phyloP scores from a whole-genome alignment of 2,797 vertebrate genomes.

The Urocyon cinereoargenteus region DNA sequence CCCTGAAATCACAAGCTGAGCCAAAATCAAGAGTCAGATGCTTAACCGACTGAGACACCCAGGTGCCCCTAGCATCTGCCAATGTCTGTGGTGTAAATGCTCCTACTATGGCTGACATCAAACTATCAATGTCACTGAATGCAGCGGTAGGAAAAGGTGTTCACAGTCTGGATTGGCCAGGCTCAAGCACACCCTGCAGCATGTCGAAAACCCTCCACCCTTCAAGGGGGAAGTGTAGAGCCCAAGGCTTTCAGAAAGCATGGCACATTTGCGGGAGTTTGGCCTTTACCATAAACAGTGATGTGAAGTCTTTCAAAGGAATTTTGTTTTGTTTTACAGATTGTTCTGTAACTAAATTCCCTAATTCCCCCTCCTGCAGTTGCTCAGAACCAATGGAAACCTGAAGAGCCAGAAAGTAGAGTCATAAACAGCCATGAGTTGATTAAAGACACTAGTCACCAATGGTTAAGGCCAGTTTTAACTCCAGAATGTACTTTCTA shows the following conservation, averaged over 20 bases:
- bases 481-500: background rate
- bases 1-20: background rate
- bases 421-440: background rate
- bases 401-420: background rate
- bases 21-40: background rate
- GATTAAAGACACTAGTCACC: background rate
- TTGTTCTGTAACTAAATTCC: background rate
- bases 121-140: background rate
- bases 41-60: background rate
- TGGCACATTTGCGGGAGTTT: too few relatives aligned
- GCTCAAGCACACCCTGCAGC: background rate
- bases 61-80: background rate
- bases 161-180: background rate
- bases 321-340: background rate
- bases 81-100: background rate
- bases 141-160: background rate
- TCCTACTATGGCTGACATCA: background rate
- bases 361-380: background rate
- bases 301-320: background rate
- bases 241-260: background rate
- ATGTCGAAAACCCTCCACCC: too few relatives aligned
- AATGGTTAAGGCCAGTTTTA: background rate
- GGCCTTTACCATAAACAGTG: background rate
- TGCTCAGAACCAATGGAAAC: background rate
- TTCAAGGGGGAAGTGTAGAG: background rate